Conservation (phyloP, 2,888 invertebrate genomes). For the Lithophane socia region DNA sequence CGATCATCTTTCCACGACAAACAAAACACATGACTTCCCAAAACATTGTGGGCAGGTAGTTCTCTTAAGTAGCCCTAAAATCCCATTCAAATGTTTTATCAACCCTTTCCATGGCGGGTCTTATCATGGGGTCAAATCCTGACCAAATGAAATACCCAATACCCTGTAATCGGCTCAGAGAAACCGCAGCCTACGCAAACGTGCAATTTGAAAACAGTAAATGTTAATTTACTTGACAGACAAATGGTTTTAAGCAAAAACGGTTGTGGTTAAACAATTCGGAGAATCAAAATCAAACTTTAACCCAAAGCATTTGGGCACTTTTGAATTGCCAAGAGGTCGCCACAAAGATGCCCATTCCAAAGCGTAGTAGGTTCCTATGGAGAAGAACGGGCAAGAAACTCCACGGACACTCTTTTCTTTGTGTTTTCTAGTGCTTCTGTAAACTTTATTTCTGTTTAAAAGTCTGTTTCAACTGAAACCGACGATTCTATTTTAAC, state of each 20-base stretch:
- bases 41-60: background rate
- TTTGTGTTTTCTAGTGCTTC: no score
- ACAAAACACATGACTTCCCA: background rate
- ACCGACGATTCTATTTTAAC: background rate
- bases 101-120: slow-evolving; percentile 4
- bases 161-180: slow-evolving; percentile 37
- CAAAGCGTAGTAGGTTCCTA: no score
- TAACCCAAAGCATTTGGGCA: background rate
- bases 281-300: background rate
- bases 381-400: no score
- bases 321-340: background rate
- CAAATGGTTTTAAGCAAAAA: slow-evolving; percentile 27
- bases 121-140: slow-evolving; percentile 6
- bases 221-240: slow-evolving; percentile 50
- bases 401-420: no score
- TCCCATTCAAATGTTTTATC: slow-evolving; percentile 26
- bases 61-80: background rate
- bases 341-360: background rate
- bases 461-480: background rate
- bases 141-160: slow-evolving; percentile 16
- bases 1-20: background rate
- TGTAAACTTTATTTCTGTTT: background rate
- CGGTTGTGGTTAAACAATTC: slow-evolving; percentile 1
- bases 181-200: slow-evolving; percentile 40
- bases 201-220: slow-evolving; percentile 33